Conservation (phyloP, 2,113 vertebrate species). For the human (Homo sapiens) region DNA sequence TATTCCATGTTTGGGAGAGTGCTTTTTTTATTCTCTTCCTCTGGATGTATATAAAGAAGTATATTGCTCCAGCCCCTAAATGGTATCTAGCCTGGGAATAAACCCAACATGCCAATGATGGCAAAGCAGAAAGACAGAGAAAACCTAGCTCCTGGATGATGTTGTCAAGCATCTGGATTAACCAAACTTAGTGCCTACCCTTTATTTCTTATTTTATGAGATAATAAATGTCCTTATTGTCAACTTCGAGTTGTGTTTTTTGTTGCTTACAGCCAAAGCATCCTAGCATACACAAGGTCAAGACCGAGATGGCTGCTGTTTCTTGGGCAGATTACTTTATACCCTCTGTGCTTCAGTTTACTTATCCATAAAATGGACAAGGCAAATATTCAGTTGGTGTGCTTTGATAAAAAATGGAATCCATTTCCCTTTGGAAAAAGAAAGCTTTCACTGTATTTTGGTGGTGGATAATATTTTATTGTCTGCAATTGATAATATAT, state of each 20-base stretch:
- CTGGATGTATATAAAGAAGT: neutral
- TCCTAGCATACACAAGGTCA: neutral
- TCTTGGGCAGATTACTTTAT: neutral
- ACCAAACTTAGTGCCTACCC: neutral
- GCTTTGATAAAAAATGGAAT: neutral
- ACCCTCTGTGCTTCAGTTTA: neutral
- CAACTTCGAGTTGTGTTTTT: neutral
- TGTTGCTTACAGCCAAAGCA: neutral
- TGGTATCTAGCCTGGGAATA: neutral
- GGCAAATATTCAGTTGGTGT: neutral
- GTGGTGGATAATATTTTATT: neutral
- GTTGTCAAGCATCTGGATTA: neutral
- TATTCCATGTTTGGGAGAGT: neutral
- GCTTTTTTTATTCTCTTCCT: neutral
- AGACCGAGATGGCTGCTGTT: neutral
- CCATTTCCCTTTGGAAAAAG: neutral
- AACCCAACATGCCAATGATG: neutral
- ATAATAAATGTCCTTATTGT: neutral
- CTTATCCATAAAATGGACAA: neutral
- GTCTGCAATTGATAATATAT: neutral
- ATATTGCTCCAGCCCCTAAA: neutral
- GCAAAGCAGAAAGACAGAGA: neutral
- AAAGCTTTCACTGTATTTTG: neutral
- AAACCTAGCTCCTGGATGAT: neutral
- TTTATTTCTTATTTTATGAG: conserved; percentile 15